These are phyloP conservation scores for Sesamia inferens DNA, from an alignment of 2,888 invertebrate genomes.

Conservation along the genomic window DNA sequence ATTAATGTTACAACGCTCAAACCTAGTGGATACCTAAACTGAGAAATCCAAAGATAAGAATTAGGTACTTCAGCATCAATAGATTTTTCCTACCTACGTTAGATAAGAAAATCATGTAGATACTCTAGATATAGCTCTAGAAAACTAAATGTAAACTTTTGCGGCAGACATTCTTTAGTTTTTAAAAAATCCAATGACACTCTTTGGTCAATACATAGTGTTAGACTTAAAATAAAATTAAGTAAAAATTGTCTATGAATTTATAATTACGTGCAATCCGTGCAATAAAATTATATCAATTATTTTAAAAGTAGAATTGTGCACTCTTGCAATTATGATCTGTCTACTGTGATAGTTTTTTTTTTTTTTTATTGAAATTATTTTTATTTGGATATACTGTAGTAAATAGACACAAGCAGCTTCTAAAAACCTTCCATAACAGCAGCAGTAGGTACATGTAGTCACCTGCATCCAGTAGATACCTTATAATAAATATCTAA, in stretches of 20 bases:
- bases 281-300: constrained; percentile 65
- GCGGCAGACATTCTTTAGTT: constrained; percentile 28
- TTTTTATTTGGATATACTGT: constrained; percentile 42
- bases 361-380: constrained; percentile 43
- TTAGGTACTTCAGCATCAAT: constrained; percentile 69
- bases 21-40: constrained; percentile 70
- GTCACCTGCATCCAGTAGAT: background rate
- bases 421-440: background rate
- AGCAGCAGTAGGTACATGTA: background rate
- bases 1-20: constrained; percentile 67
- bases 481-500: constrained; percentile 24
- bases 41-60: constrained; percentile 78
- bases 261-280: constrained; percentile 63
- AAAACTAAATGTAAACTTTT: constrained; percentile 23
- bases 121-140: constrained; percentile 33
- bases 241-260: constrained; percentile 48
- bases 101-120: constrained; percentile 46
- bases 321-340: constrained; percentile 65
- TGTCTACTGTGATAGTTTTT: constrained; percentile 73
- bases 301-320: constrained; percentile 56
- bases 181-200: constrained; percentile 37
- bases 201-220: constrained; percentile 30
- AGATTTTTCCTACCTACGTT: constrained; percentile 47
- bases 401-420: constrained; percentile 8
- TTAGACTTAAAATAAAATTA: constrained; percentile 43